Conservation (phyloP, 2,888 invertebrate genomes). For the Nomada flava region DNA sequence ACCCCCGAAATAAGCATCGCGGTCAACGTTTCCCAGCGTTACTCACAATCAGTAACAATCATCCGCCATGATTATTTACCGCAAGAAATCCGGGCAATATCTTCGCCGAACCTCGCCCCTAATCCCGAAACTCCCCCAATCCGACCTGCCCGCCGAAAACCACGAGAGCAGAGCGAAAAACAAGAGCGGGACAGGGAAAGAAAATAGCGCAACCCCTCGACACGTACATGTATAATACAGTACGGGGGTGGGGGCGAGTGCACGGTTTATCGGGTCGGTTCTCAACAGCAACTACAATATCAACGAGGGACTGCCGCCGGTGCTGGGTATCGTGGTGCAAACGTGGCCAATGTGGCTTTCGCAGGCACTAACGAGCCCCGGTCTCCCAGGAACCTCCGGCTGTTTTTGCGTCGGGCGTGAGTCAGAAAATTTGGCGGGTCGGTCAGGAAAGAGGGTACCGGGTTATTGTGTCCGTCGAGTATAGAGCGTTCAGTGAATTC, state of each 20-base stretch:
- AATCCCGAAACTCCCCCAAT: neutral
- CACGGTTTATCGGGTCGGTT: constrained; percentile 1
- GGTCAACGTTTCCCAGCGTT: no score
- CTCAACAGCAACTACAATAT: neutral
- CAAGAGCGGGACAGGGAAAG: neutral
- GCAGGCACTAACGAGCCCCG: constrained; percentile 36
- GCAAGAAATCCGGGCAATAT: no score
- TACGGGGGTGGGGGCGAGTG: neutral
- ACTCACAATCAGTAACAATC: no score
- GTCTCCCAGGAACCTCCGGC: constrained; percentile 7
- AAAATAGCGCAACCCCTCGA: neutral
- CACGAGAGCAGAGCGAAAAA: neutral
- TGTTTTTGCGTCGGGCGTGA: constrained; percentile 46
- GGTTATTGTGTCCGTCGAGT: constrained; percentile 37
- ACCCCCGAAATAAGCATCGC: no score
- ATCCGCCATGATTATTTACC: no score
- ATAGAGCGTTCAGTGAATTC: constrained; percentile 22
- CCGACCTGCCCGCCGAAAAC: neutral
- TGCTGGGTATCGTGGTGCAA: constrained; percentile 26
- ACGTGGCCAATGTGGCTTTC: constrained; percentile 37
- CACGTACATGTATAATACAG: neutral
- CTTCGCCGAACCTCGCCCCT: neutral
- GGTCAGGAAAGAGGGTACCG: constrained; percentile 19
- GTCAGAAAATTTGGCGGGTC: constrained; percentile 47
- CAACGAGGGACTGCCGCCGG: constrained; percentile 1